Base-by-base conservation (phyloP, 2,797 vertebrate species). In the Bothrops alternatus region DNA sequence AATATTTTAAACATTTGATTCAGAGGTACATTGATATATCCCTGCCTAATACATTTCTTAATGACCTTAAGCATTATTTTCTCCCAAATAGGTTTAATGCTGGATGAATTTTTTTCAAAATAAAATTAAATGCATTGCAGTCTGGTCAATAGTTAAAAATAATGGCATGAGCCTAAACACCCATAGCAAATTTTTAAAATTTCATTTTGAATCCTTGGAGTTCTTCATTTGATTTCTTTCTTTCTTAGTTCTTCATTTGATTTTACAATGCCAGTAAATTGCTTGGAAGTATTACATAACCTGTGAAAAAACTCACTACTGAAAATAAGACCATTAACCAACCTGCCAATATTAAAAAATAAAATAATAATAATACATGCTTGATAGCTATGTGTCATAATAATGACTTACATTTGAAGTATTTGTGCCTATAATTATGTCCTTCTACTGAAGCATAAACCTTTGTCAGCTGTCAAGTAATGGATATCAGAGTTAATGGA, bases 311-410 rank as follows among this genome's bases (percentile, higher is more conserved):
- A 86, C 69, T 96, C 95, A 92, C 92, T 94, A 89, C 94, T 95
- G 93, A 95, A 96, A 96, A 94, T 28, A 87, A 58, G 92, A 95
- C 96, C 91, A 94, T 96, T 96, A 96, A 91, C 90, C 94, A 94
- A 97, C 93, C 93, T 95, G 95, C 90, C 94, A 3, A 95, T 96
- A 96, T 2, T 56, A 42, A 78, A 90, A 94, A 96, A 92, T 58
- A 65, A 91, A 91, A 91, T 88, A 91, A 91, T 93, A 91, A 37
- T 32, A 95, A 86, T 61, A 6, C 0, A 1, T 78, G 61, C 60
- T 93, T 96, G 95, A 93, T 95, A 94, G 90, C 88, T 91, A 89
- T 85, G 87, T 82, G 3, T 94, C 92, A 93, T n/a, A 10, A 53
- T 93, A 85, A 95, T 14, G 93, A 63, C 78, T 3, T 1, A 56